Evolutionary conservation across 2,888 invertebrate genomes (phyloP).

Genomic region (Herminia tarsipennalis): DNA sequence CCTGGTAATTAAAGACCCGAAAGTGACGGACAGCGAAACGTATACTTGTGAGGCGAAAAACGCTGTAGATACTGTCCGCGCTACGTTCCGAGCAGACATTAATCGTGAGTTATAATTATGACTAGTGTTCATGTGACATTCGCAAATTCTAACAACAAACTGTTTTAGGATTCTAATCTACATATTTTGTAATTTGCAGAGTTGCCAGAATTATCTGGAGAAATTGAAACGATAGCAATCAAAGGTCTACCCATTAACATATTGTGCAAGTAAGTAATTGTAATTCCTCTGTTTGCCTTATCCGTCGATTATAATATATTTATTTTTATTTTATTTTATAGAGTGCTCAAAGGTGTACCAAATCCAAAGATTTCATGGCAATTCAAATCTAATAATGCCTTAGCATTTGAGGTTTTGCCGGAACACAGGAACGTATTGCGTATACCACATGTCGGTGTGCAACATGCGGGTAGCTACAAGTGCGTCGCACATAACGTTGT

Average conservation of each 20-base stretch:
- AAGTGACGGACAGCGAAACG: conserved; percentile 9
- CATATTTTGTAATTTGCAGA: conserved; percentile 17
- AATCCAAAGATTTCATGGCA: conserved; percentile 22
- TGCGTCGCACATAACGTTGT: conserved; percentile 18
- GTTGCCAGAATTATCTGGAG: conserved; percentile 18
- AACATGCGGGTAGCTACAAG: conserved; percentile 24
- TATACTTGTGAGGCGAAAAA: conserved; percentile 34
- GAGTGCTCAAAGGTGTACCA: conserved; percentile 16
- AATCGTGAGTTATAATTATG: conserved; percentile 23
- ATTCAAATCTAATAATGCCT: conserved; percentile 1
- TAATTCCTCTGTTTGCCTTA: too few species aligned
- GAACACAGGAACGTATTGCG: not conserved
- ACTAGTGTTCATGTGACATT: too few species aligned
- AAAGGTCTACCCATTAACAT: conserved; percentile 8
- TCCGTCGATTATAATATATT: too few species aligned
- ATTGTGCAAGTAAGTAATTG: conserved; percentile 23
- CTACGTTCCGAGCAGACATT: conserved; percentile 7
- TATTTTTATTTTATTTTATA: not conserved
- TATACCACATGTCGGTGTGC: conserved; percentile 4
- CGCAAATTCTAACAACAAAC: not conserved
- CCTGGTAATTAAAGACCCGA: conserved; percentile 26
- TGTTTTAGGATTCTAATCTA: too few species aligned
- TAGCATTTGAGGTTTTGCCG: not conserved
- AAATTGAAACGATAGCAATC: not conserved
- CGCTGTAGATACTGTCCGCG: conserved; percentile 3